phyloP scores from a whole-genome alignment of 37 sponge, comb jelly and placozoan species.

The Mnemiopsis leidyi region DNA sequence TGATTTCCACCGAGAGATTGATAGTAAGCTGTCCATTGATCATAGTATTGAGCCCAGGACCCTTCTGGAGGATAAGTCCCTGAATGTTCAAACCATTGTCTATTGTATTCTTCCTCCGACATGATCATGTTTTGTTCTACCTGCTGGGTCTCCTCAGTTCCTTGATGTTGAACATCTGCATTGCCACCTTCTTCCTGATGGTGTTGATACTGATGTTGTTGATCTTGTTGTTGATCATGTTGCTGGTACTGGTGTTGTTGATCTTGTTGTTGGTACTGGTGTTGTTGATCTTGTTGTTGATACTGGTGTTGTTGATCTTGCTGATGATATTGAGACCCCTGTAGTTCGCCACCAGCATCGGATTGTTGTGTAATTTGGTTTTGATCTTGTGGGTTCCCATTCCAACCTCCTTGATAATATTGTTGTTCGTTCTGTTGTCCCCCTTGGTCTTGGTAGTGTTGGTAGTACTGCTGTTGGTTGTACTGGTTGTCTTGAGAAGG shows the following conservation, averaged over 20 bases:
- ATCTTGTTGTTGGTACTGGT: neutral
- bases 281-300: neutral
- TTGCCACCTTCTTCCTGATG: no score
- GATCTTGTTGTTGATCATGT: neutral
- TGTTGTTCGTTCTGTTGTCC: neutral
- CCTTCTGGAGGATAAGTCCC: constrained; percentile 38
- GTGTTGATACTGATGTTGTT: neutral
- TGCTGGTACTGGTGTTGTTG: neutral
- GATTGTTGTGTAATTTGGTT: neutral
- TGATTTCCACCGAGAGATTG: neutral
- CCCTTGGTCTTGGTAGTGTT: neutral
- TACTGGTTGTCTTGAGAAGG: neutral
- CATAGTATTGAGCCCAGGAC: neutral
- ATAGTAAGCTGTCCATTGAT: constrained; percentile 56
- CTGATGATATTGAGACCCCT: neutral
- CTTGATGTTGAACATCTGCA: neutral
- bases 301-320: neutral
- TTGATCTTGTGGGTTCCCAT: neutral
- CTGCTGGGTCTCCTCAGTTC: neutral
- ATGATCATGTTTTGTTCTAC: neutral
- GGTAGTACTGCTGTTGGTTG: neutral
- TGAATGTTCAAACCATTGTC: neutral
- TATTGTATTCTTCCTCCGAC: constrained; percentile 44
- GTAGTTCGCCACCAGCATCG: neutral
- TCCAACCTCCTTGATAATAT: neutral